Conservation (phyloP, 2,888 invertebrate species). For the Philhelius pedissequus region DNA sequence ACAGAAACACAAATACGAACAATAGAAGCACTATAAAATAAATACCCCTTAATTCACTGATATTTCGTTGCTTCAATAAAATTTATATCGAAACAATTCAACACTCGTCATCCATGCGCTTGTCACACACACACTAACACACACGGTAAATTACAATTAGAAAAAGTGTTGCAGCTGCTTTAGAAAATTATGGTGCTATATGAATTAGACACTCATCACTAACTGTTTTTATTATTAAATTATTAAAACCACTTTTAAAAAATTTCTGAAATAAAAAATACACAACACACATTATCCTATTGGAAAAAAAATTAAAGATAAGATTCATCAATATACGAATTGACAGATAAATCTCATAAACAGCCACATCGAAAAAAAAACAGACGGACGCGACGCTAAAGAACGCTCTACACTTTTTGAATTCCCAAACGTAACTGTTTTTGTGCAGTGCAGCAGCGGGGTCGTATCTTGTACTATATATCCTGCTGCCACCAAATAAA, state of each 20-base stretch:
- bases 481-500: constrained; percentile 60
- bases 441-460: constrained; percentile 43
- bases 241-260: not conserved
- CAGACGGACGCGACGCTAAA: not conserved
- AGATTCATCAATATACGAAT: not conserved
- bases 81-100: constrained; percentile 52
- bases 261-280: not conserved
- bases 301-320: not conserved
- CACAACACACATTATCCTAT: not conserved
- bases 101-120: constrained; percentile 1
- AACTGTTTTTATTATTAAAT: not conserved
- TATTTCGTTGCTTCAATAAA: constrained; percentile 36
- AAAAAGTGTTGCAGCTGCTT: constrained; percentile 54
- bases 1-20: not conserved
- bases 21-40: constrained; percentile 17
- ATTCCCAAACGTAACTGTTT: constrained; percentile 68
- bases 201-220: constrained; percentile 32
- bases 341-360: not conserved
- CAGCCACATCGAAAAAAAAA: not conserved
- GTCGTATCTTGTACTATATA: constrained; percentile 32
- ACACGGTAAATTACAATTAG: constrained; percentile 41
- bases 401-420: constrained; percentile 60
- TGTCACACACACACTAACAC: not conserved
- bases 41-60: constrained; percentile 8
- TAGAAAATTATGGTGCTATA: constrained; percentile 35